A percentile compares a stretch with the other conserved stretches of the same genome.
These are phyloP conservation scores for Brachyopa scutellaris DNA, from an alignment of 2,888 invertebrate species.

Conservation along the genomic window DNA sequence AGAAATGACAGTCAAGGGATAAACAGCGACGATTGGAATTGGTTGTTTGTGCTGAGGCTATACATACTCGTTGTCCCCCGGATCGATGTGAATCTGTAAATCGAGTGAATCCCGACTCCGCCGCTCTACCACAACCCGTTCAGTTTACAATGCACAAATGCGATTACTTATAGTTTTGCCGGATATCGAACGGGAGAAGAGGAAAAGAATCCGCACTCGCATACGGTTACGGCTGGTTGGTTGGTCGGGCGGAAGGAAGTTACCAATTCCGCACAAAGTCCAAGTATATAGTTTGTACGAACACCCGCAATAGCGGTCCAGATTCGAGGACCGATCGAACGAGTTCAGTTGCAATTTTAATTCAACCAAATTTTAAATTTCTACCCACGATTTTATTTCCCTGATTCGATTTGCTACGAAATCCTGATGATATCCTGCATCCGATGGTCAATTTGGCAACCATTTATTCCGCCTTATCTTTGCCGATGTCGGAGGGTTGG, in stretches of 20 bases:
- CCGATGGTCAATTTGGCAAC: slow-evolving; percentile 72
- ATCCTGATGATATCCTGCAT: slow-evolving; percentile 72
- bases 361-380: slow-evolving; percentile 71
- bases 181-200: slow-evolving; percentile 27
- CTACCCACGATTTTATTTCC: slow-evolving; percentile 69
- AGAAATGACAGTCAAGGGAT: slow-evolving; percentile 32
- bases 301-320: background rate
- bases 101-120: slow-evolving; percentile 51
- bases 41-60: slow-evolving; percentile 11
- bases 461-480: slow-evolving; percentile 70
- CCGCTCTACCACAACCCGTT: slow-evolving; percentile 33
- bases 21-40: slow-evolving; percentile 25
- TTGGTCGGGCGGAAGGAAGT: slow-evolving; percentile 56
- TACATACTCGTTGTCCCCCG: slow-evolving; percentile 3
- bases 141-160: slow-evolving; percentile 63
- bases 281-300: slow-evolving; percentile 38
- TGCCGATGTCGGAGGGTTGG: slow-evolving; percentile 14
- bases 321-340: slow-evolving; percentile 20
- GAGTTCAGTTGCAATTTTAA: slow-evolving; percentile 67
- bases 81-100: slow-evolving; percentile 59
- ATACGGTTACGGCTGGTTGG: slow-evolving; percentile 3
- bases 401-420: slow-evolving; percentile 69
- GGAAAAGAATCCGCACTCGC: slow-evolving; percentile 24
- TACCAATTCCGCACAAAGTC: slow-evolving; percentile 50
- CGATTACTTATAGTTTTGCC: slow-evolving; percentile 52